Conservation (phyloP, 2,113 vertebrate species). For the Microcebus murinus region DNA sequence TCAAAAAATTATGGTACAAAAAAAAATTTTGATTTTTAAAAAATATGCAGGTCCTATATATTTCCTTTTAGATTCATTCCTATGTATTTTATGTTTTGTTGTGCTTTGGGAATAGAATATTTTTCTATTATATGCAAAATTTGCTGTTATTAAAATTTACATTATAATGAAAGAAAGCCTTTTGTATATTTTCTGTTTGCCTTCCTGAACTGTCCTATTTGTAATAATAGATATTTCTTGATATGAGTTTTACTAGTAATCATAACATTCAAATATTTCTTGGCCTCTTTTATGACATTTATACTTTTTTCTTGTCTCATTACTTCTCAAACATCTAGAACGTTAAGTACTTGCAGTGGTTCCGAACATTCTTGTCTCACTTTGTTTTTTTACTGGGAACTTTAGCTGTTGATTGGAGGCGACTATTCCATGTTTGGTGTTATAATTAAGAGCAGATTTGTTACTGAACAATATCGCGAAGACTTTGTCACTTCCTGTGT, state of each 20-base stretch:
- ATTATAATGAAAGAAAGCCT: neutral
- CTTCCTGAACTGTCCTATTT: neutral
- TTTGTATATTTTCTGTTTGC: neutral
- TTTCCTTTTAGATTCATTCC: slow-evolving; percentile 33
- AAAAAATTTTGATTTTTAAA: neutral
- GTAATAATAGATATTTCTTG: neutral
- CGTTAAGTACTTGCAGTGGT: neutral
- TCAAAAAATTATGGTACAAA: neutral
- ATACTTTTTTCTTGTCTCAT: neutral
- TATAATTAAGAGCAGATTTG: slow-evolving; percentile 56
- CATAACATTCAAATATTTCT: neutral
- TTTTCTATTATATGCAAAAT: neutral
- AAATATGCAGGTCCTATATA: neutral
- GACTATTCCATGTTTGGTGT: neutral
- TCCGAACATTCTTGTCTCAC: neutral
- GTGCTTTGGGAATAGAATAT: neutral
- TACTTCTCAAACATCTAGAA: neutral
- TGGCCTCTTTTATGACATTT: neutral
- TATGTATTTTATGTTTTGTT: neutral
- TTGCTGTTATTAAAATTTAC: slow-evolving; percentile 17
- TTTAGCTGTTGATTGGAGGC: neutral
- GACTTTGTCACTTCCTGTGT: neutral
- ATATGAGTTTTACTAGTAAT: neutral
- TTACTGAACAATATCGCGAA: neutral
- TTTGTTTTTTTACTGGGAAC: slow-evolving; percentile 20